Base-by-base conservation (phyloP, 2,888 invertebrate genomes). In the Eupithecia pulchellata region DNA sequence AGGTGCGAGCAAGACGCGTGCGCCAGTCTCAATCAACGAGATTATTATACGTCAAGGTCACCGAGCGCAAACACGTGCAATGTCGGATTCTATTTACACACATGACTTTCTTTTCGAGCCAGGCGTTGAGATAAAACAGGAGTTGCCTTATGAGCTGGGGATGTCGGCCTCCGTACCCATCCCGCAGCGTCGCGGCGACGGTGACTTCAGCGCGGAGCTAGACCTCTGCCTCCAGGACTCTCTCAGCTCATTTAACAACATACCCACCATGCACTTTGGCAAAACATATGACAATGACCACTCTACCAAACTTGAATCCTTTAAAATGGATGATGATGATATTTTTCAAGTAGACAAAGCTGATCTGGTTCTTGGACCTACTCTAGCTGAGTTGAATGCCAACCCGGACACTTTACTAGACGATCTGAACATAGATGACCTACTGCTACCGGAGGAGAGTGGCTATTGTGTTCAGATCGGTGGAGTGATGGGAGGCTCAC, bases 261-360 rank as follows among this genome's bases (percentile, higher is more conserved):
- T 91, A 77, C 87, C 88, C 61, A 87, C 83, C 75, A 87, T 87
- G 89, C 92, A 87, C 66, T 93, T 90, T 78, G 85, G 87, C 78
- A 91, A 92, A 80, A 85, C 88, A 42, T 93, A 89, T 77, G 94
- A 92, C 69, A 88, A 86, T 78, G 95, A 87, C 79, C 91, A 78
- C 79, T 87, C 85, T 63, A 85, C 88, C 27, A 95, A 95, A 88
- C 88, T 91, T 64, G 96, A 96, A 80, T 93, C 96, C 14, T 96
- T 97, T 81, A 96, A 96, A 88, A 96, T 97, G 96, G 98, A 98
- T 83, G 98, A 98, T 82, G 98, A 98, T 85, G 98, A 98, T 85
- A 97, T 98, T 81, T 97, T 98, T 87, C 94, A 97, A 95, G 97
- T 98, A 68, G 98, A 98, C 88, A 97, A 98, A 90, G 96, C 97